Conservation (phyloP, 1,140 invertebrate species). For the Orius insidiosus region DNA sequence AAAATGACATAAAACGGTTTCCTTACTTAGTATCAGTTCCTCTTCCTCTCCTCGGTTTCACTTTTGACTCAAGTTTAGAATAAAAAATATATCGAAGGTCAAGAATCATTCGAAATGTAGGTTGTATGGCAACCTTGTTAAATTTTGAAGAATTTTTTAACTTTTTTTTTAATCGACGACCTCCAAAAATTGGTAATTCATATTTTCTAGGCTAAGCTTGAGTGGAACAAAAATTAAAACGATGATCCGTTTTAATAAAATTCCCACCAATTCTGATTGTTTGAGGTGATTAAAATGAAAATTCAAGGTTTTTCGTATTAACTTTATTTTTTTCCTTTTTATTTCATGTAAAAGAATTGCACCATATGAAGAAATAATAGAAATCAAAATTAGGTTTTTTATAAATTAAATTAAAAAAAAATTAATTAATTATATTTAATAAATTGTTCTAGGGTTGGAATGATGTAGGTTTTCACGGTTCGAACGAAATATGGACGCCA, state of each 20-base stretch:
- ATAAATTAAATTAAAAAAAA: not conserved
- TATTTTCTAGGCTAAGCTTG: too few relatives aligned
- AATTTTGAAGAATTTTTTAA: too few relatives aligned
- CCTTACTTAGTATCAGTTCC: not conserved
- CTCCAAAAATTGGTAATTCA: too few relatives aligned
- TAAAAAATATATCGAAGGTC: too few relatives aligned
- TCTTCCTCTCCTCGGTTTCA: not conserved
- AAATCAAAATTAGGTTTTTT: not conserved
- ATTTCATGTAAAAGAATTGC: not conserved
- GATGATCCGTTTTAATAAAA: too few relatives aligned
- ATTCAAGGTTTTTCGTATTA: not conserved
- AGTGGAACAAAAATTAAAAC: too few relatives aligned
- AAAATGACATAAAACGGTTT: not conserved
- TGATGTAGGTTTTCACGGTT: slow-evolving; percentile 78
- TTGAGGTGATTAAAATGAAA: slow-evolving; percentile 1
- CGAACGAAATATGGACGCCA: slow-evolving; percentile 63
- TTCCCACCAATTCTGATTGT: not conserved
- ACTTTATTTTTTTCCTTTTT: not conserved
- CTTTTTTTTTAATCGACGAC: too few relatives aligned
- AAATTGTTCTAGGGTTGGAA: slow-evolving; percentile 57
- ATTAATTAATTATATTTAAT: slow-evolving; percentile 1
- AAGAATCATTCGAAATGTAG: too few relatives aligned
- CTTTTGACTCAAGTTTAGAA: too few relatives aligned
- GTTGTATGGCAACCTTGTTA: too few relatives aligned
- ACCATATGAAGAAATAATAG: not conserved